These are phyloP conservation scores for Drosophila erecta DNA, from an alignment of 1,140 invertebrate species.

Conservation along the genomic window DNA sequence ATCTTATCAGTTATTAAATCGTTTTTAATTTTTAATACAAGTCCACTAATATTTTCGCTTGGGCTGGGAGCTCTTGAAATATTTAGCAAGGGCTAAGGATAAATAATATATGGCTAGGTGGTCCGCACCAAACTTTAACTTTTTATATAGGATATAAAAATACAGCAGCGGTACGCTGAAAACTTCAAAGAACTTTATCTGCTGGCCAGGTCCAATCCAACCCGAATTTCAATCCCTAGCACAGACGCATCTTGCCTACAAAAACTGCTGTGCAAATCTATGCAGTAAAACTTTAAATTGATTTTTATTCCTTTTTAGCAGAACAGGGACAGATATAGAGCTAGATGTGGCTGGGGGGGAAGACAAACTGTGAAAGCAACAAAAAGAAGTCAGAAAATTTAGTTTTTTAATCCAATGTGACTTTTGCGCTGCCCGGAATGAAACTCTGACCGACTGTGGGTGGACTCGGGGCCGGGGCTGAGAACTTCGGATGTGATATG, in stretches of 20 bases:
- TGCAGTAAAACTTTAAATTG: slow-evolving; percentile 77
- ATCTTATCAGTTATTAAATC: background rate
- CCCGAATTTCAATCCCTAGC: slow-evolving; percentile 3
- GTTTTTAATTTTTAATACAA: no score
- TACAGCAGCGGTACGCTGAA: background rate
- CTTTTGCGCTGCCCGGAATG: slow-evolving; percentile 40
- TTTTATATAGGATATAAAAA: background rate
- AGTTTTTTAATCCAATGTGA: slow-evolving; percentile 59
- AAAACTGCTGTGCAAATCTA: slow-evolving; percentile 72
- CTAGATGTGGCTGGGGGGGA: background rate
- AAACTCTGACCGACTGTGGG: slow-evolving; percentile 32
- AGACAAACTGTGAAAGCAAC: slow-evolving; percentile 1
- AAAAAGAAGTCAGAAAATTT: slow-evolving; percentile 41
- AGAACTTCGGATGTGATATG: slow-evolving; percentile 51
- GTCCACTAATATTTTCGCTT: no score
- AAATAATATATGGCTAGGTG: no score
- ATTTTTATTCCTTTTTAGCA: slow-evolving; percentile 46
- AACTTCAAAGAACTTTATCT: slow-evolving; percentile 18
- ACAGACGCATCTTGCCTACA: slow-evolving; percentile 9
- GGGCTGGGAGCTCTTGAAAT: no score
- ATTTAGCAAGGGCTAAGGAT: background rate
- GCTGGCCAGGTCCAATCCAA: slow-evolving; percentile 4
- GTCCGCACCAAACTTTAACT: no score
- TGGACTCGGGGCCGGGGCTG: slow-evolving; percentile 26
- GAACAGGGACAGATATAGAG: slow-evolving; percentile 2